Evolutionary conservation across 2,888 invertebrate genomes (phyloP), one percentile per base, ranked within the genome.

Genomic region (Ptilodon capucinus): DNA sequence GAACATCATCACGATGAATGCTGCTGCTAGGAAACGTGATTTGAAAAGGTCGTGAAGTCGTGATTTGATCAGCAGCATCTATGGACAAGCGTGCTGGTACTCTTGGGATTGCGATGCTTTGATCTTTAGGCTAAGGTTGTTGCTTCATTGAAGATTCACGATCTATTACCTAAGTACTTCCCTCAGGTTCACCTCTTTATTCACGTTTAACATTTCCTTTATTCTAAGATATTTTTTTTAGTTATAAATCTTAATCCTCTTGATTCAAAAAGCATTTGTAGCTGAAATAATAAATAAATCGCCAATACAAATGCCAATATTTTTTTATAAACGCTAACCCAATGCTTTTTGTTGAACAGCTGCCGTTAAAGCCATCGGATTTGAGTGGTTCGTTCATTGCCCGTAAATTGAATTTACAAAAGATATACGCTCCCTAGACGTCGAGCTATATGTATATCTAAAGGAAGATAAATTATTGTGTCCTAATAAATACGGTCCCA

Each of bases 341-440:
- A 28, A 11, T 28, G 1, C n/a, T 28, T 28, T 28, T n/a, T 25
- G 28, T 11, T n/a, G 28, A n/a, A 28, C 4, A 2, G 21, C 4
- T 21, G 1, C 11, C 2, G 4, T 28, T 28, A 11, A 11, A 28
- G n/a, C n/a, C n/a, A 28, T 28, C 28, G 8, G 2, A n/a, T 8
- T 28, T 11, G 28, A 28, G 14, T 48, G 23, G 54, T 54, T 39
- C 17, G 40, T 42, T 13, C 40, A 34, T 35, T 43, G 32, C 34
- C 45, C 40, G 34, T 47, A 54, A 61, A 66, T 64, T 64, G 47
- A 61, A 59, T 66, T 53, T 46, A 46, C 48, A 59, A 54, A 55
- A 44, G 59, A 52, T 51, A 44, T 30, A 8, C 41, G 58, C 40
- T 49, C 51, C 54, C 40, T 42, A 39, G 38, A 57, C 50, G 4